These are phyloP conservation scores for Amiota mariae DNA, from an alignment of 2,888 invertebrate species.

Conservation along the genomic window DNA sequence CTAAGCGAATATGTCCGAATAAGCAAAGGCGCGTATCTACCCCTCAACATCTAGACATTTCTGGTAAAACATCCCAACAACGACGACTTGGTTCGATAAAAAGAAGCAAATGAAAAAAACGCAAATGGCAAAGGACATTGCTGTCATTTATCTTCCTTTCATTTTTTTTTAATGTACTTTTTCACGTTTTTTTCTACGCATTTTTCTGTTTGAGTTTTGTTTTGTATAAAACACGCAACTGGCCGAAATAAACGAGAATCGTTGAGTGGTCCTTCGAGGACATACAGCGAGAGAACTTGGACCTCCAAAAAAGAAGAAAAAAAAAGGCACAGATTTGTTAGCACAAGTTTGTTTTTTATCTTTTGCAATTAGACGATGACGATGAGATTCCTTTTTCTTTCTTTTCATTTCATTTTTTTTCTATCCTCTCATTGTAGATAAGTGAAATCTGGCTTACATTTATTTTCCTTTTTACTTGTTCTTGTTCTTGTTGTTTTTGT, in stretches of 20 bases:
- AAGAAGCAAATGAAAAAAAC: slow-evolving; percentile 17
- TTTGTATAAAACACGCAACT: slow-evolving; percentile 26
- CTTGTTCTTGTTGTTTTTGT: slow-evolving; percentile 1
- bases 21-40: slow-evolving; percentile 16
- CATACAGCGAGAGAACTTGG: not conserved
- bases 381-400: slow-evolving; percentile 4
- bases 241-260: slow-evolving; percentile 22
- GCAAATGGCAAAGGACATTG: slow-evolving; percentile 30
- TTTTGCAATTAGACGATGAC: slow-evolving; percentile 27
- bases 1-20: slow-evolving; percentile 11
- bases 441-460: slow-evolving; percentile 5
- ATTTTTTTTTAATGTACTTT: slow-evolving; percentile 10
- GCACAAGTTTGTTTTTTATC: slow-evolving; percentile 29
- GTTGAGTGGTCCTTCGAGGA: not conserved
- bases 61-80: not conserved
- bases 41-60: slow-evolving; percentile 5
- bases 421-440: slow-evolving; percentile 3
- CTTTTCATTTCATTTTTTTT: not conserved
- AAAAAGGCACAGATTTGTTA: slow-evolving; percentile 27
- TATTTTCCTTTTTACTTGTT: not conserved
- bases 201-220: slow-evolving; percentile 17
- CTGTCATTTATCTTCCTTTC: slow-evolving; percentile 24
- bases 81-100: not conserved
- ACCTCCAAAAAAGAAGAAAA: not conserved
- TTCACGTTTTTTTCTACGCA: slow-evolving; percentile 7